phyloP scores from a whole-genome alignment of 2,888 invertebrate genomes.

The Acrobasis consociella region DNA sequence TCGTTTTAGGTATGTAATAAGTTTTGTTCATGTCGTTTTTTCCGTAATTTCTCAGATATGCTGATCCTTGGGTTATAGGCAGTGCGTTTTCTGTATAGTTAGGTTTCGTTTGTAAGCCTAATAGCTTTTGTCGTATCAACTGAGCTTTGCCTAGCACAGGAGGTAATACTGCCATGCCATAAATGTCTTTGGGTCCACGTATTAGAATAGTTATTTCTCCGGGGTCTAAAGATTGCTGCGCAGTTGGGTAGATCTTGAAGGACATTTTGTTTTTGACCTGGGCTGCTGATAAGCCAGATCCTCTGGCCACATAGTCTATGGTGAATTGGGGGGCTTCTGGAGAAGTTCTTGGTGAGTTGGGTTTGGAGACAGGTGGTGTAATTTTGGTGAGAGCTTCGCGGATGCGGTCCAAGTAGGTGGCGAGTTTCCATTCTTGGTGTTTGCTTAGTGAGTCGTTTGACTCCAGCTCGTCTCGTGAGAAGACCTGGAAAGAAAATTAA shows the following conservation, averaged over 20 bases:
- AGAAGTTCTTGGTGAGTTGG: constrained; percentile 59
- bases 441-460: constrained; percentile 70
- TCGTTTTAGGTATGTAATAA: constrained; percentile 73
- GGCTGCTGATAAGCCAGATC: constrained; percentile 83
- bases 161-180: constrained; percentile 70
- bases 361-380: constrained; percentile 67
- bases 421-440: constrained; percentile 81
- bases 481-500: constrained; percentile 71
- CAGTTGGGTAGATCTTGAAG: constrained; percentile 83
- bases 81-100: constrained; percentile 65
- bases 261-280: constrained; percentile 79
- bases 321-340: constrained; percentile 67
- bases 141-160: constrained; percentile 76
- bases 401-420: constrained; percentile 77
- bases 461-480: constrained; percentile 81
- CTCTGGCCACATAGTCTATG: constrained; percentile 82
- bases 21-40: constrained; percentile 75
- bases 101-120: constrained; percentile 64
- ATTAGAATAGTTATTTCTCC: constrained; percentile 76
- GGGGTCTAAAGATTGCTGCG: constrained; percentile 73
- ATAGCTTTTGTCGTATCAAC: constrained; percentile 67
- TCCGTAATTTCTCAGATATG: constrained; percentile 70
- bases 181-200: constrained; percentile 73
- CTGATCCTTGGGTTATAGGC: constrained; percentile 72
- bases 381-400: constrained; percentile 71